Conservation (phyloP, 2,113 vertebrate species). For the Chaenocephalus aceratus region DNA sequence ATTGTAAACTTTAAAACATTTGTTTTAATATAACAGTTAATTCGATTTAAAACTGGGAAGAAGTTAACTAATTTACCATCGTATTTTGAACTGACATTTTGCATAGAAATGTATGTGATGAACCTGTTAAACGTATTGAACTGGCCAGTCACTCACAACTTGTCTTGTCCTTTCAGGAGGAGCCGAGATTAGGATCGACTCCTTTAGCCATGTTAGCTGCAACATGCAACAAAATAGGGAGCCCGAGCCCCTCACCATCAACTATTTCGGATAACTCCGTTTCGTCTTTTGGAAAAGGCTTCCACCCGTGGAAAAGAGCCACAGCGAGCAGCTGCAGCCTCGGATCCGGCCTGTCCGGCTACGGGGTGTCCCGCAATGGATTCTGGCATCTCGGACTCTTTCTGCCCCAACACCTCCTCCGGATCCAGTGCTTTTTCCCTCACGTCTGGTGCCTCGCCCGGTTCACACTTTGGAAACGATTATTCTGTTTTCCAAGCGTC, state of each 20-base stretch:
- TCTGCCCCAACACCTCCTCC: slow-evolving; percentile 88
- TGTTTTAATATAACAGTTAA: neutral
- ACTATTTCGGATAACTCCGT: slow-evolving; percentile 93
- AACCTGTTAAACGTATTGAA: slow-evolving; percentile 44
- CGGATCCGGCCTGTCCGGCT: slow-evolving; percentile 89
- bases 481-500: slow-evolving; percentile 95
- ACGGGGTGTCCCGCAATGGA: slow-evolving; percentile 89
- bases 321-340: slow-evolving; percentile 90
- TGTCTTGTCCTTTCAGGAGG: slow-evolving; percentile 88
- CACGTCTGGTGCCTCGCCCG: slow-evolving; percentile 89
- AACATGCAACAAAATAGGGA: slow-evolving; percentile 99
- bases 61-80: no score
- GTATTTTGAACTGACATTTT: neutral
- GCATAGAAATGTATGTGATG: neutral
- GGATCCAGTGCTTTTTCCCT: slow-evolving; percentile 96
- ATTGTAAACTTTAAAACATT: neutral
- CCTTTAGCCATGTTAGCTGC: slow-evolving; percentile 99
- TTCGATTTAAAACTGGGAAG: neutral
- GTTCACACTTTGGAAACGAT: slow-evolving; percentile 94
- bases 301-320: slow-evolving; percentile 96
- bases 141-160: slow-evolving; percentile 48
- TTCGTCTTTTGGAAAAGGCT: slow-evolving; percentile 94
- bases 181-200: slow-evolving; percentile 97
- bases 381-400: slow-evolving; percentile 90
- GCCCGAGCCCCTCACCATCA: slow-evolving; percentile 94